These are phyloP conservation scores for Epinephelus lanceolatus DNA, from an alignment of 2,113 vertebrate genomes.

Conservation along the genomic window DNA sequence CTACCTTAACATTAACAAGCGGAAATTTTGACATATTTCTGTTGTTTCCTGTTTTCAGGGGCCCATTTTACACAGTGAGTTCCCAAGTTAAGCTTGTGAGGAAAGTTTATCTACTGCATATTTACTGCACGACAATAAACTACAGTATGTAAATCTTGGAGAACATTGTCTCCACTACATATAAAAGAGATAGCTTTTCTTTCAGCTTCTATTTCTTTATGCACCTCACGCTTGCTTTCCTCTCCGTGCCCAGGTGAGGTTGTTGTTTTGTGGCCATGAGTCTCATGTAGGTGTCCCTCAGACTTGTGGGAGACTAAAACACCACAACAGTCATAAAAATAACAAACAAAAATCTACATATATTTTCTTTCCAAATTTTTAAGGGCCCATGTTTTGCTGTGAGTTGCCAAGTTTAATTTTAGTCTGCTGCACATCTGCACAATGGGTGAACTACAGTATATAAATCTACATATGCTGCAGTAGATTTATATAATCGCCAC, in stretches of 20 bases:
- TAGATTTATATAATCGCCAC: neutral
- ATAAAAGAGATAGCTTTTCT: neutral
- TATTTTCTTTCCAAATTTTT: too few relatives aligned
- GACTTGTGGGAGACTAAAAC: conserved; percentile 19
- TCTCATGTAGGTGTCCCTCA: conserved; percentile 28
- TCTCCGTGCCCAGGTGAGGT: neutral
- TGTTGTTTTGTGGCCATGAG: neutral
- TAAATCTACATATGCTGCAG: too few relatives aligned
- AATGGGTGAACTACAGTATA: too few relatives aligned
- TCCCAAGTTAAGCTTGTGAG: too few relatives aligned
- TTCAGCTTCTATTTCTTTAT: neutral
- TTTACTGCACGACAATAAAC: neutral
- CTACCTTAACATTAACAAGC: too few relatives aligned
- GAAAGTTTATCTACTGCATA: neutral
- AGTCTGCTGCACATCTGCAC: neutral
- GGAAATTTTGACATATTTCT: too few relatives aligned
- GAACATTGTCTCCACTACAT: neutral
- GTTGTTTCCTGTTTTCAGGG: too few relatives aligned
- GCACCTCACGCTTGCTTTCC: neutral
- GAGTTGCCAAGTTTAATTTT: too few relatives aligned
- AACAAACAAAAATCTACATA: too few relatives aligned
- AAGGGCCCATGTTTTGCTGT: too few relatives aligned
- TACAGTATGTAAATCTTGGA: neutral
- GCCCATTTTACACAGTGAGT: too few relatives aligned
- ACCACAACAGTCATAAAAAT: too few relatives aligned